Percentiles rank a stretch among this genome's conserved stretches.
Evolutionary conservation across 2,797 vertebrate genomes (phyloP).

Genomic region (Schizothorax lantsangensis): DNA sequence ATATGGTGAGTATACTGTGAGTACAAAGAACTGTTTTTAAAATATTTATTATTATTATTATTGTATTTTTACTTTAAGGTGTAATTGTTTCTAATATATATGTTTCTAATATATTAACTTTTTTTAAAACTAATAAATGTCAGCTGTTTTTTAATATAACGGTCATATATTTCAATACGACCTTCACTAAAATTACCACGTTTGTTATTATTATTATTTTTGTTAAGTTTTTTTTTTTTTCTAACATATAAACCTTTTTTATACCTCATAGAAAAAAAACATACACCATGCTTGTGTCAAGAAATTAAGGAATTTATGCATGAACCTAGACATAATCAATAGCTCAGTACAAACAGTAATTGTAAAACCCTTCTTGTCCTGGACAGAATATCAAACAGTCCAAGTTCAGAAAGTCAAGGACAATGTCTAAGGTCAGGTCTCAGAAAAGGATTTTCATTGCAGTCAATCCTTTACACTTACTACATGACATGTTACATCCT

Average conservation of each 20-base stretch:
- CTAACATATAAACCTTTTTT: background rate
- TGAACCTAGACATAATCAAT: slow-evolving; percentile 52
- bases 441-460: background rate
- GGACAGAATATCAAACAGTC: slow-evolving; percentile 52
- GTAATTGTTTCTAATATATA: background rate
- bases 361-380: slow-evolving; percentile 19
- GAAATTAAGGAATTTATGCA: slow-evolving; percentile 51
- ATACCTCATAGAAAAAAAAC: background rate
- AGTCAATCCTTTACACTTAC: background rate
- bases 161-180: background rate
- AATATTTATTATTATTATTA: too few species aligned
- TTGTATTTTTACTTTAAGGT: background rate
- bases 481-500: background rate
- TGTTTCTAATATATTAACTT: background rate
- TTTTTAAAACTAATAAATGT: background rate
- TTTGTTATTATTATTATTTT: background rate
- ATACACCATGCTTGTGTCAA: slow-evolving; percentile 28
- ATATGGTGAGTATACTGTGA: background rate
- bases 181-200: background rate
- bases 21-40: background rate
- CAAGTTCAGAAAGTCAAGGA: background rate
- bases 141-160: background rate
- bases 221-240: background rate
- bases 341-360: slow-evolving; percentile 40
- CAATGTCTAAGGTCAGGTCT: background rate